Evolutionary conservation across 1,140 invertebrate species (phyloP).

Genomic region (Diabrotica virgifera): DNA sequence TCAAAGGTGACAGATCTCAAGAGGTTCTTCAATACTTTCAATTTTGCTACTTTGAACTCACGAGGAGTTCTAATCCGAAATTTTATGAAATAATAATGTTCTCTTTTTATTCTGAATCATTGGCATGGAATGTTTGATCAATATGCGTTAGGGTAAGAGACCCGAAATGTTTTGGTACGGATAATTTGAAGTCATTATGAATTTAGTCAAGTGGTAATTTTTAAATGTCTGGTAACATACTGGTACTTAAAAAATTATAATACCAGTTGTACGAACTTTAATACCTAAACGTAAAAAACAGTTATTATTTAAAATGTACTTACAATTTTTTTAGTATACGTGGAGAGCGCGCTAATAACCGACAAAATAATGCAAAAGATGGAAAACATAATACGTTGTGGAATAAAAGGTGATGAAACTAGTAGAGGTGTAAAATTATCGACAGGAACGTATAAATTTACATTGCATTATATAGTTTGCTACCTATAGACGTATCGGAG

Average conservation of each 20-base stretch:
- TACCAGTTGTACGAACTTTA: background rate
- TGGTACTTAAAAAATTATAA: background rate
- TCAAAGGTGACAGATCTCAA: conserved; percentile 37
- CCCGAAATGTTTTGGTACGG: conserved; percentile 28
- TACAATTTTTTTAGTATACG: too few relatives aligned
- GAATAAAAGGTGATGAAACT: too few relatives aligned
- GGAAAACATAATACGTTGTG: too few relatives aligned
- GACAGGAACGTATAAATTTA: too few relatives aligned
- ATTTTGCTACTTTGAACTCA: conserved; percentile 23
- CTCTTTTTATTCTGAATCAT: conserved; percentile 23
- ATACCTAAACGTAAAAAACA: too few relatives aligned
- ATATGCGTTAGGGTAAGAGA: conserved; percentile 28
- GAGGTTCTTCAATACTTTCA: conserved; percentile 30
- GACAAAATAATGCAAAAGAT: too few relatives aligned
- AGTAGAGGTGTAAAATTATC: too few relatives aligned
- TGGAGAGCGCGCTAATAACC: too few relatives aligned
- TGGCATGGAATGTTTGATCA: conserved; percentile 33
- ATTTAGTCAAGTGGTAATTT: conserved; percentile 22
- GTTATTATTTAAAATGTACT: too few relatives aligned
- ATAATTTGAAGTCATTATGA: conserved; percentile 18
- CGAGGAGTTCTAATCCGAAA: conserved; percentile 23
- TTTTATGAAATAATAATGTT: conserved; percentile 33
- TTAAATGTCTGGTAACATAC: background rate
- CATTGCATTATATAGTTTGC: too few relatives aligned
- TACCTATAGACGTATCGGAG: too few relatives aligned